Evolutionary conservation across 2,888 invertebrate genomes (phyloP), one percentile per base, ranked within the genome.

Genomic region (Philhelius pedissequus): DNA sequence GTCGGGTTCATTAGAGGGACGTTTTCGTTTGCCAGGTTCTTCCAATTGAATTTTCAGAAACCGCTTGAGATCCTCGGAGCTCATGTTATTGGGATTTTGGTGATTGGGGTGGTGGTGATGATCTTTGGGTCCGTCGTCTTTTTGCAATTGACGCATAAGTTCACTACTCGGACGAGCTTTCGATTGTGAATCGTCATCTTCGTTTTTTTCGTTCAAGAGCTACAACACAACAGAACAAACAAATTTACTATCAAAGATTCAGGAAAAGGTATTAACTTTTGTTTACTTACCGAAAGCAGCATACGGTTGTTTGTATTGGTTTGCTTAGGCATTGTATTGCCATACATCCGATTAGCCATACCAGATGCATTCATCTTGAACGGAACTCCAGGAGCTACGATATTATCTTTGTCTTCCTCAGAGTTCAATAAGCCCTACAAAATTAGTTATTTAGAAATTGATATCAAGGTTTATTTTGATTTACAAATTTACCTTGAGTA

Each of bases 181-280:
- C 91, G 73, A 88, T 87, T 35, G 93, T 87, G 93, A 92, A 86
- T 94, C 94, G 87, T 96, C 96, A 87, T 96, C 96, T 88, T 96
- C 96, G 79, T 94, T 95, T 91, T 95, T 96, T 87, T 96, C 96
- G 89, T 96, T 97, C 86, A 97, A 92, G 90, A 97, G 94, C 96
- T 96, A 90, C 22, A 91, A 71, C 79, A 54, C n/a, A n/a, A n/a
- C n/a, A 76, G 52, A 27, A 45, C 40, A 78, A 60, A 68, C 11
- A 9, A 11, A 58, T 79, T 66, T 68, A n/a, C n/a, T 43, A 15
- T 8, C 15, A 2, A 27, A 5, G 4, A 18, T 2, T 1, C 13
- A 6, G 0, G 0, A 1, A 52, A 27, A 0, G 0, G 3, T 27
- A 18, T 15, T 11, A 8, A n/a, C 9, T 30, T 15, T 15, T 18